Evolutionary conservation across 2,797 vertebrate species (phyloP).

Genomic region (Neomorphus geoffroyi): DNA sequence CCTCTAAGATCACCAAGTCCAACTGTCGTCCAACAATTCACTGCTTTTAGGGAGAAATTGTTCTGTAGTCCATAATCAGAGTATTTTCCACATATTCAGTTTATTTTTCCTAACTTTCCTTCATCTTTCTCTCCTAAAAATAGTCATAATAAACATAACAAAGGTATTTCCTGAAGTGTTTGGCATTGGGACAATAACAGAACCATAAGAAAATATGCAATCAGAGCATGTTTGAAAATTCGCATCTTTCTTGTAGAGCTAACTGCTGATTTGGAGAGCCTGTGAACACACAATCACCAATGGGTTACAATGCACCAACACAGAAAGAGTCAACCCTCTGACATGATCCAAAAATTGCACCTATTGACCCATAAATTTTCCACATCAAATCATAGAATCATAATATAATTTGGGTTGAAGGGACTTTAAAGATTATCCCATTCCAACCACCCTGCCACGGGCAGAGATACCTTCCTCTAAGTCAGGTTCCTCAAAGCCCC

Average conservation of each 20-base stretch:
- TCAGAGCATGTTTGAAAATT: neutral
- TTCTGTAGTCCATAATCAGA: neutral
- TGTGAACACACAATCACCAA: rapidly evolving
- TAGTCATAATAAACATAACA: neutral
- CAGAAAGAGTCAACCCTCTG: neutral
- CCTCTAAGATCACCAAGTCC: no score
- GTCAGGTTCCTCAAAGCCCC: no score
- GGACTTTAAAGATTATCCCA: no score
- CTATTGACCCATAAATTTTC: neutral
- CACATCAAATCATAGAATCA: neutral
- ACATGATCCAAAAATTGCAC: no score
- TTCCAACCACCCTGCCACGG: no score
- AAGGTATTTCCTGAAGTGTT: neutral
- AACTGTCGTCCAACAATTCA: neutral
- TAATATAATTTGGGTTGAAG: no score
- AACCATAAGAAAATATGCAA: neutral
- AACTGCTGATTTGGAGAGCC: neutral
- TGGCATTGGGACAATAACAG: neutral
- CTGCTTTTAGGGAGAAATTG: neutral
- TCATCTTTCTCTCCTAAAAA: neutral
- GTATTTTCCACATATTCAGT: neutral
- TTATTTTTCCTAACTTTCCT: neutral
- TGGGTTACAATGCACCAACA: neutral
- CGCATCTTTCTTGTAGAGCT: neutral
- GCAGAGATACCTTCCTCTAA: no score